phyloP scores from a whole-genome alignment of 1,140 invertebrate species.

The Pseudomyrmex dendroicus region DNA sequence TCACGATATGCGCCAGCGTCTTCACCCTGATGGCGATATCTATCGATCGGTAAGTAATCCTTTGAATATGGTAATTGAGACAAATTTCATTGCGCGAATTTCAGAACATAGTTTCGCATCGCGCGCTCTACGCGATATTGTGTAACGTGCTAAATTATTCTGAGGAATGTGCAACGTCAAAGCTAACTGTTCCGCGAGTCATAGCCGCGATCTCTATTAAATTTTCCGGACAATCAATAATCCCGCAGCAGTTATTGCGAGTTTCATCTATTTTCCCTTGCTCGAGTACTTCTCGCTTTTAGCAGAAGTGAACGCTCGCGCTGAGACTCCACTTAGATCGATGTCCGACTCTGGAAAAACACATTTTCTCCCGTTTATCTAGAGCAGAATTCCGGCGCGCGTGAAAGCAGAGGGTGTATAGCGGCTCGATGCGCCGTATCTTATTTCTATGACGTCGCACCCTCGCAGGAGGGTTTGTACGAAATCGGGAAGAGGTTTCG shows the following conservation, averaged over 20 bases:
- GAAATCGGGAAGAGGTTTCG: background rate
- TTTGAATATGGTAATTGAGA: background rate
- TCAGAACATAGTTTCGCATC: too few species aligned
- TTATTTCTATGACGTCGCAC: background rate
- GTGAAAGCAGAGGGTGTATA: conserved; percentile 2
- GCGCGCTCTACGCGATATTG: too few species aligned
- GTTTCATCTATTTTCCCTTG: background rate
- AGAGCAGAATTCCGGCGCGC: background rate
- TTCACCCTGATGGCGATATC: conserved; percentile 98
- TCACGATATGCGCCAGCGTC: conserved; percentile 96
- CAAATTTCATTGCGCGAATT: too few species aligned
- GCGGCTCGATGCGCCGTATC: background rate
- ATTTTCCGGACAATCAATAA: conserved; percentile 23
- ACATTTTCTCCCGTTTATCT: conserved; percentile 56
- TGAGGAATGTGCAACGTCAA: background rate
- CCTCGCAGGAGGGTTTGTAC: background rate
- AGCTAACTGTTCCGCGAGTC: conserved; percentile 9
- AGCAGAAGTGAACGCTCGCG: background rate
- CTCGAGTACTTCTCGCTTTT: background rate
- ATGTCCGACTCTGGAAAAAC: conserved; percentile 34
- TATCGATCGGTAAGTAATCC: conserved; percentile 93
- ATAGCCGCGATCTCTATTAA: background rate
- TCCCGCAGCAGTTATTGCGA: background rate
- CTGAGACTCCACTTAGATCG: conserved; percentile 19
- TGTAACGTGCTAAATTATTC: too few species aligned